Evolutionary conservation across 2,113 vertebrate species (phyloP).

Genomic region (Uria lomvia): DNA sequence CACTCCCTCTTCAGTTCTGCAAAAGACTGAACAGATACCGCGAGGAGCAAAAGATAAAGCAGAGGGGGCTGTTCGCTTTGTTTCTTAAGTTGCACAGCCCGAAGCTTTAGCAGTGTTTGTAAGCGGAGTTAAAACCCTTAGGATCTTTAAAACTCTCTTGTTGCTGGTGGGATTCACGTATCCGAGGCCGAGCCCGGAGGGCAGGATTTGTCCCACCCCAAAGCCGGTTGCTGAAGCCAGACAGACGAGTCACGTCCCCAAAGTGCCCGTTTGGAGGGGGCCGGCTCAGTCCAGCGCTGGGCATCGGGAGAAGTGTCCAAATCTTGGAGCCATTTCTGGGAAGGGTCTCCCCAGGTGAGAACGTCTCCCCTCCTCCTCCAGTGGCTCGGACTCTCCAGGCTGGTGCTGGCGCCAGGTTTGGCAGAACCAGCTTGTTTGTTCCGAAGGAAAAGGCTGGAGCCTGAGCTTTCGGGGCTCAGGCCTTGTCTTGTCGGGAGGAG

Average conservation of each 20-base stretch:
- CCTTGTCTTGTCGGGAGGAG: fast-evolving
- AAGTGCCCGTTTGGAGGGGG: fast-evolving
- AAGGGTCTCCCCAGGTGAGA: not conserved
- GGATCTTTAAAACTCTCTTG: not conserved
- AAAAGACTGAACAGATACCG: not conserved
- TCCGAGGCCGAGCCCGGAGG: fast-evolving
- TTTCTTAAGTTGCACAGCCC: not conserved
- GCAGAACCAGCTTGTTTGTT: not conserved
- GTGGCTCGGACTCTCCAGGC: not conserved
- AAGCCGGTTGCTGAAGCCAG: not conserved
- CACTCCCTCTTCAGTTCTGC: not conserved
- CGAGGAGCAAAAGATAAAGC: not conserved
- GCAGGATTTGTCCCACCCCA: not conserved
- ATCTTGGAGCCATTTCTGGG: fast-evolving
- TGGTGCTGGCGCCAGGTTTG: not conserved
- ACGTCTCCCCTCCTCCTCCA: not conserved
- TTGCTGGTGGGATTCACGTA: not conserved
- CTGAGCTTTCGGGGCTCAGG: not conserved
- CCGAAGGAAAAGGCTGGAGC: not conserved
- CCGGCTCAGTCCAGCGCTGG: not conserved
- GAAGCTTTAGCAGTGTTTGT: fast-evolving
- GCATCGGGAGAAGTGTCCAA: fast-evolving
- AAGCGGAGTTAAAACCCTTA: not conserved
- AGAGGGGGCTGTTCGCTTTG: not conserved
- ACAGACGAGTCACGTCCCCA: fast-evolving